These are phyloP conservation scores for Dryobates pubescens DNA, from an alignment of 2,797 vertebrate species.

Conservation along the genomic window DNA sequence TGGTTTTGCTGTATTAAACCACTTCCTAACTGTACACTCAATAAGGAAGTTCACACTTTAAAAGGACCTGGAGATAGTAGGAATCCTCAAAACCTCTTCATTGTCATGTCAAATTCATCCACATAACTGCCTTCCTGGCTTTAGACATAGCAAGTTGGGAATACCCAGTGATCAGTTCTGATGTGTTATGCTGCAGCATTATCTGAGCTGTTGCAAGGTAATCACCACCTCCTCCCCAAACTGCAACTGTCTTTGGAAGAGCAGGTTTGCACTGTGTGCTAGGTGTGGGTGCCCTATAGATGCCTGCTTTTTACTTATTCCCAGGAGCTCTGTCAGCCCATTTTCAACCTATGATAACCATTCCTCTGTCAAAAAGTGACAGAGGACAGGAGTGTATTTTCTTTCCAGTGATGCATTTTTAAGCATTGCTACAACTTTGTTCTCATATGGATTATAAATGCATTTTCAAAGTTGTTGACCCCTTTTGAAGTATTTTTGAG, in stretches of 20 bases:
- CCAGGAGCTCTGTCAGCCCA: background rate
- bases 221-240: background rate
- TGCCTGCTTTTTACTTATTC: background rate
- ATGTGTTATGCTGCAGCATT: background rate
- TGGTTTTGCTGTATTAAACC: background rate
- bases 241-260: background rate
- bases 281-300: background rate
- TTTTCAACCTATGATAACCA: background rate
- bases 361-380: background rate
- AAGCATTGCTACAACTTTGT: background rate
- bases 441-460: background rate
- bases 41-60: background rate
- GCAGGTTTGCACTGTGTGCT: background rate
- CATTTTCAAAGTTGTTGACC: background rate
- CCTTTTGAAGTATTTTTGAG: background rate
- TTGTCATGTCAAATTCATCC: background rate
- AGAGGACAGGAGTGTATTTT: background rate
- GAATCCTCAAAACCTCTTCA: background rate
- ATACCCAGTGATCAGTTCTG: background rate
- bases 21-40: background rate
- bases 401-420: background rate
- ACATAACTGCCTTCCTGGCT: background rate
- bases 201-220: background rate
- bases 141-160: background rate
- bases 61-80: background rate